Evolutionary conservation across 2,113 vertebrate species (phyloP).

Genomic region (Nanger granti): DNA sequence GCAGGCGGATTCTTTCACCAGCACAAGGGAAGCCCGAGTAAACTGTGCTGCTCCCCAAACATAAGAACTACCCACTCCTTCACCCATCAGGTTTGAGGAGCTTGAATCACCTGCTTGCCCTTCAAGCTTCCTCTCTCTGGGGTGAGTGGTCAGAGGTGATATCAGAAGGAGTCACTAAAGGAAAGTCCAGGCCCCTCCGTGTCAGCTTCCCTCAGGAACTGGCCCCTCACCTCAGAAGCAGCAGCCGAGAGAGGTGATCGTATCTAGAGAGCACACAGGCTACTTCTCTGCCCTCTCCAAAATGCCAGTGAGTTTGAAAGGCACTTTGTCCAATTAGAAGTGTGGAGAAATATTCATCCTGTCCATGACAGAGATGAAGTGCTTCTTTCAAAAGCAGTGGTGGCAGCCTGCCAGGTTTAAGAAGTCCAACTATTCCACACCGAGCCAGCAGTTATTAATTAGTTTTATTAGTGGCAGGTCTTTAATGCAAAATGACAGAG

Average conservation of each 20-base stretch:
- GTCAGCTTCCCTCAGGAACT: not conserved
- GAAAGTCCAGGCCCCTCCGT: not conserved
- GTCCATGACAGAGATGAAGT: conserved; percentile 93
- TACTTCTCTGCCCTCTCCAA: conserved; percentile 81
- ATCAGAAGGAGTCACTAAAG: not conserved
- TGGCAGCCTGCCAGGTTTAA: conserved; percentile 84
- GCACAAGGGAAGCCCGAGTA: not conserved
- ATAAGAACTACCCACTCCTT: not conserved
- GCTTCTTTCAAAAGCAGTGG: conserved; percentile 86
- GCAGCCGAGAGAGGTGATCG: not conserved
- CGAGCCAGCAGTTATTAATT: conserved; percentile 92
- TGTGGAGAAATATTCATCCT: conserved; percentile 89
- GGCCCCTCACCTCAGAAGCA: not conserved
- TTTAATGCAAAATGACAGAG: conserved; percentile 88
- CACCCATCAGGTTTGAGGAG: not conserved
- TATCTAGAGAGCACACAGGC: conserved; percentile 70
- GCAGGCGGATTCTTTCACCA: not conserved
- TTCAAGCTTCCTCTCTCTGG: not conserved
- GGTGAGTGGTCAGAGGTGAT: not conserved
- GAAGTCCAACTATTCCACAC: conserved; percentile 81
- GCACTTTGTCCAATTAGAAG: conserved; percentile 96
- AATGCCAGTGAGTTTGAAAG: conserved; percentile 86
- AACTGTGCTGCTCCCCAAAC: not conserved
- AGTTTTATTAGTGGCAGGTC: conserved; percentile 88
- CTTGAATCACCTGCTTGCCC: not conserved